phyloP scores from a whole-genome alignment of 2,797 vertebrate species.

The Pachyuromys duprasi region DNA sequence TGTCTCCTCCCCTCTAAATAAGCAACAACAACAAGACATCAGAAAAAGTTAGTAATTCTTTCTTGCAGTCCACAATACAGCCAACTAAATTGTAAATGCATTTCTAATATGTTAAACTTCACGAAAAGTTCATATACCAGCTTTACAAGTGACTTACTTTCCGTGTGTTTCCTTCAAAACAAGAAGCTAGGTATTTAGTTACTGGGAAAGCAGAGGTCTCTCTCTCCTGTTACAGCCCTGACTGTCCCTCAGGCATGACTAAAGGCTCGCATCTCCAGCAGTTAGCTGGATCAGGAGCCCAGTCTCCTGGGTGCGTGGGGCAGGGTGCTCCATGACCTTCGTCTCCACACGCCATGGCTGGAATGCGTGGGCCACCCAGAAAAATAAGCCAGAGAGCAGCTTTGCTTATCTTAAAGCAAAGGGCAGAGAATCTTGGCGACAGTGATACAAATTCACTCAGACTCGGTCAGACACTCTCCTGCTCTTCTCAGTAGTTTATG shows the following conservation, averaged over 20 bases:
- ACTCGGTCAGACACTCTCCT: background rate
- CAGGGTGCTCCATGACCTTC: background rate
- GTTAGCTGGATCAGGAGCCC: background rate
- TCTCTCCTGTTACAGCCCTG: background rate
- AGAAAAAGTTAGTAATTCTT: background rate
- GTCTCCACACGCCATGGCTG: background rate
- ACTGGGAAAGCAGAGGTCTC: background rate
- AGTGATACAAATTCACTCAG: background rate
- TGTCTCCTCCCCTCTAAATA: too few species aligned
- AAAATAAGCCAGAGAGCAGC: background rate
- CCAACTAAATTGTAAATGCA: background rate
- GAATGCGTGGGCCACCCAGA: background rate
- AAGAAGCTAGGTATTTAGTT: background rate
- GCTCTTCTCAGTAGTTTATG: background rate
- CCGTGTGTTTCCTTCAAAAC: background rate
- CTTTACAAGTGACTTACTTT: conserved; percentile 5
- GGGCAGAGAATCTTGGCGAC: conserved; percentile 32
- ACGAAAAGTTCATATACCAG: background rate
- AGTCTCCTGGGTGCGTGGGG: background rate
- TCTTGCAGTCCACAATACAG: background rate
- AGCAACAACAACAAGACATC: background rate
- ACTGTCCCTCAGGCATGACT: background rate
- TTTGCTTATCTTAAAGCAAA: background rate
- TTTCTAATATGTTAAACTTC: background rate
- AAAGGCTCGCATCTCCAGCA: background rate